A percentile compares a stretch with the other conserved stretches of the same genome.
Evolutionary conservation across 2,888 invertebrate species (phyloP).

Genomic region (Drosophila nigricruria): DNA sequence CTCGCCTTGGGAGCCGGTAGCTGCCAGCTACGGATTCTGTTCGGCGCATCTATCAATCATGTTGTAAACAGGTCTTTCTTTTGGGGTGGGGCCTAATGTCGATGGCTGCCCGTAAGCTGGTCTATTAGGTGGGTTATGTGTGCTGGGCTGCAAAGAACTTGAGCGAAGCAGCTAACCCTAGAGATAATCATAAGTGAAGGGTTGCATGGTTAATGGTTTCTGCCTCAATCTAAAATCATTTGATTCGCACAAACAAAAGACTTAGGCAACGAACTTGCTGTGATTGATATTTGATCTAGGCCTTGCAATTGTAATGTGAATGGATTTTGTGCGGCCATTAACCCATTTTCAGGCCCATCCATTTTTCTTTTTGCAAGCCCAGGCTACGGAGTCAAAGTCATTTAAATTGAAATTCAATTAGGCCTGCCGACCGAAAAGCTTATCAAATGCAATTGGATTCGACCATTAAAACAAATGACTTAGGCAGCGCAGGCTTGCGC

Average conservation of each 20-base stretch:
- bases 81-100: slow-evolving; percentile 20
- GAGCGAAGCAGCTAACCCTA: slow-evolving; percentile 6
- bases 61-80: slow-evolving; percentile 42
- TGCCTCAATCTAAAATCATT: slow-evolving; percentile 14
- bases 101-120: slow-evolving; percentile 18
- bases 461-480: slow-evolving; percentile 55
- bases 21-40: slow-evolving; percentile 48
- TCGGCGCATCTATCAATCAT: slow-evolving; percentile 69
- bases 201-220: slow-evolving; percentile 27
- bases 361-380: slow-evolving; percentile 13
- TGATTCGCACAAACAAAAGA: slow-evolving; percentile 49
- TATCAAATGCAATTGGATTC: slow-evolving; percentile 23
- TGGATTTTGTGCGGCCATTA: slow-evolving; percentile 32
- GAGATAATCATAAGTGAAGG: slow-evolving; percentile 45
- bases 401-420: slow-evolving; percentile 42
- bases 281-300: slow-evolving; percentile 25
- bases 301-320: slow-evolving; percentile 40
- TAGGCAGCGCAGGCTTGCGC: slow-evolving; percentile 48
- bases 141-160: slow-evolving; percentile 14
- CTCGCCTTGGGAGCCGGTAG: slow-evolving; percentile 48
- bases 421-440: not conserved
- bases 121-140: slow-evolving; percentile 43
- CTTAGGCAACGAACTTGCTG: slow-evolving; percentile 31
- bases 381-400: slow-evolving; percentile 12
- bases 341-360: slow-evolving; percentile 25